phyloP scores from a whole-genome alignment of 2,888 invertebrate species.

The Drosophila kuntzei region DNA sequence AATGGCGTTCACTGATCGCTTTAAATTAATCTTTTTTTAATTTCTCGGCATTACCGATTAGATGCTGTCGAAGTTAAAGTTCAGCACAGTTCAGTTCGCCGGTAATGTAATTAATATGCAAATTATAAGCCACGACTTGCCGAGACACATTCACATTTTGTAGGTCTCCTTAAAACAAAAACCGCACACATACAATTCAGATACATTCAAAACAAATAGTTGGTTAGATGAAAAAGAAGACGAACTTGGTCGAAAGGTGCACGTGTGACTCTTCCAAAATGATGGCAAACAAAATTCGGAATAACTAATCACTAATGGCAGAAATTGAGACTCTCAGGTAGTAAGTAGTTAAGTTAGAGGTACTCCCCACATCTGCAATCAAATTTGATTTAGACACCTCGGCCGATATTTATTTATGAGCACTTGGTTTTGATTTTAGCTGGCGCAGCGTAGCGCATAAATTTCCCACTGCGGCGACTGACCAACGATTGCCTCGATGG shows the following conservation, averaged over 20 bases:
- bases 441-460: slow-evolving; percentile 63
- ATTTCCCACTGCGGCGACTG: slow-evolving; percentile 40
- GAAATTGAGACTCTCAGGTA: slow-evolving; percentile 24
- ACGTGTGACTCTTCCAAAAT: slow-evolving; percentile 47
- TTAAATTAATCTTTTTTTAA: slow-evolving; percentile 81
- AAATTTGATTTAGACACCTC: slow-evolving; percentile 70
- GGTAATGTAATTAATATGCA: slow-evolving; percentile 79
- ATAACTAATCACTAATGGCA: slow-evolving; percentile 63
- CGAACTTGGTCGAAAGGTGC: slow-evolving; percentile 21
- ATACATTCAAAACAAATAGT: slow-evolving; percentile 29
- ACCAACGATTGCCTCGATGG: slow-evolving; percentile 15
- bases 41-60: slow-evolving; percentile 79
- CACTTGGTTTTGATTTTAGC: slow-evolving; percentile 71
- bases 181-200: slow-evolving; percentile 11
- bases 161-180: slow-evolving; percentile 36
- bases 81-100: slow-evolving; percentile 67
- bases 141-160: slow-evolving; percentile 65
- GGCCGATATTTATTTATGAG: slow-evolving; percentile 71
- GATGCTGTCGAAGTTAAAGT: slow-evolving; percentile 74
- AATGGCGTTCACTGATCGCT: slow-evolving; percentile 81
- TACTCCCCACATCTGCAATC: slow-evolving; percentile 44
- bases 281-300: slow-evolving; percentile 50
- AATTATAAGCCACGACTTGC: slow-evolving; percentile 63
- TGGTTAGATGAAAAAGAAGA: slow-evolving; percentile 35
- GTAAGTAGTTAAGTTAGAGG: not conserved